A percentile compares a stretch with the other conserved stretches of the same genome.
Evolutionary conservation across 2,113 vertebrate species (phyloP).

Genomic region (Alligator mississippiensis): DNA sequence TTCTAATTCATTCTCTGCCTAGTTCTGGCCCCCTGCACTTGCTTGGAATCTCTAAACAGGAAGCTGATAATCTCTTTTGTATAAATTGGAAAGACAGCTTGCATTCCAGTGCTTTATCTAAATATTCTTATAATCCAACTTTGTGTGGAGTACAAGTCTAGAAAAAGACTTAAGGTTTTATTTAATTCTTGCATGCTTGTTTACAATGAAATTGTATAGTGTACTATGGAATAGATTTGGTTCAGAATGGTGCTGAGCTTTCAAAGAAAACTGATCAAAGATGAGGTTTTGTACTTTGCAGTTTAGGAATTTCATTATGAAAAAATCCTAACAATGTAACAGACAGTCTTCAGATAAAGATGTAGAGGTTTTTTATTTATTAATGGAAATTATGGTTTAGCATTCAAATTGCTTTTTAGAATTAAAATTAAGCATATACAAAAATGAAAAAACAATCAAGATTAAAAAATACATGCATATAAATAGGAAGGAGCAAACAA

Average conservation of each 20-base stretch:
- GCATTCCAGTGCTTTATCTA: slow-evolving; percentile 43
- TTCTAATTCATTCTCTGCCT: not conserved
- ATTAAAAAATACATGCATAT: not conserved
- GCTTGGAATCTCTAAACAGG: not conserved
- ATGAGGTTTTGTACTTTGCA: slow-evolving; percentile 22
- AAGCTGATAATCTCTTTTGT: slow-evolving; percentile 31
- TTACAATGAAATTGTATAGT: slow-evolving; percentile 39
- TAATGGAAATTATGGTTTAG: not conserved
- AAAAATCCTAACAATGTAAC: not conserved
- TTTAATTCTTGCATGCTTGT: slow-evolving; percentile 53
- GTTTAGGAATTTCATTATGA: not conserved
- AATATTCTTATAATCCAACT: slow-evolving; percentile 59
- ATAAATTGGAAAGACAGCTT: slow-evolving; percentile 26
- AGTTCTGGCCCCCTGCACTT: not conserved
- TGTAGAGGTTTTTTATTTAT: not conserved
- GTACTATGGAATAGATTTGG: not conserved
- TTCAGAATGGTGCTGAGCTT: slow-evolving; percentile 26
- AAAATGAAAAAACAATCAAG: not conserved
- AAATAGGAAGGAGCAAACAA: not conserved
- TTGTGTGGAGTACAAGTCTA: slow-evolving; percentile 46
- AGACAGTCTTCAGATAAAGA: not conserved
- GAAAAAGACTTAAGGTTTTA: slow-evolving; percentile 32
- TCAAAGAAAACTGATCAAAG: not conserved
- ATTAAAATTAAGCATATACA: not conserved
- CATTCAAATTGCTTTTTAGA: not conserved